These are phyloP conservation scores for Nymphalis polychloros DNA, from an alignment of 2,888 invertebrate genomes.

Conservation along the genomic window DNA sequence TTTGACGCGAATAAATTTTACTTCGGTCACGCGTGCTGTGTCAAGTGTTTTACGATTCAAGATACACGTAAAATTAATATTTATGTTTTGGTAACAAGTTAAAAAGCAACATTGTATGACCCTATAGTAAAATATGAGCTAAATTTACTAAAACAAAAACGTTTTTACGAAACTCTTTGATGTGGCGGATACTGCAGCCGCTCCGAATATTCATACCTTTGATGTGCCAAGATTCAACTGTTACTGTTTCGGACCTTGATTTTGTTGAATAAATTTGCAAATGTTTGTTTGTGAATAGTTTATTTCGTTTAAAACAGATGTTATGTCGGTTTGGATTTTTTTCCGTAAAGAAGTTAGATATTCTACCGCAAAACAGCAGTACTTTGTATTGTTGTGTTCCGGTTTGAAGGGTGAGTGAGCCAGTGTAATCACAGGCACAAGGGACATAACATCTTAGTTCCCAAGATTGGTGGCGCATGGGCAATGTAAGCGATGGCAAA, in stretches of 20 bases:
- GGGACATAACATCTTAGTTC: too few relatives aligned
- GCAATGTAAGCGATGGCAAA: too few relatives aligned
- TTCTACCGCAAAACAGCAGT: too few relatives aligned
- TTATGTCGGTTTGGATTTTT: neutral
- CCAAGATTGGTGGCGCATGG: too few relatives aligned
- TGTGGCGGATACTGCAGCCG: constrained; percentile 8
- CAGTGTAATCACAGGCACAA: too few relatives aligned
- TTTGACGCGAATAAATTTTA: too few relatives aligned
- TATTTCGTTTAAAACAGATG: constrained; percentile 20
- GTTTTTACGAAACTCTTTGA: constrained; percentile 17
- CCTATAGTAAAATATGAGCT: constrained; percentile 15
- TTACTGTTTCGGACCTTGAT: constrained; percentile 13
- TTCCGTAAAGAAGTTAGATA: neutral
- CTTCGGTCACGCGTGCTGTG: too few relatives aligned
- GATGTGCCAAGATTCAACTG: constrained; percentile 12
- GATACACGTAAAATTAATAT: neutral
- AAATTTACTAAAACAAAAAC: constrained; percentile 16
- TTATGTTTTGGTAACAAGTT: neutral
- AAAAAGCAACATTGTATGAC: neutral
- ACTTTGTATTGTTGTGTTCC: too few relatives aligned
- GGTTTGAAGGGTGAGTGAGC: too few relatives aligned
- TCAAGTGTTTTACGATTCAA: too few relatives aligned
- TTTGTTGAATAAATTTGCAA: constrained; percentile 28
- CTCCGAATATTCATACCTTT: constrained; percentile 16
- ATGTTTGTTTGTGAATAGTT: constrained; percentile 33